Percentiles rank a stretch among this genome's conserved stretches.
These are phyloP conservation scores for Carduelis carduelis DNA, from an alignment of 2,797 vertebrate species.

Conservation along the genomic window DNA sequence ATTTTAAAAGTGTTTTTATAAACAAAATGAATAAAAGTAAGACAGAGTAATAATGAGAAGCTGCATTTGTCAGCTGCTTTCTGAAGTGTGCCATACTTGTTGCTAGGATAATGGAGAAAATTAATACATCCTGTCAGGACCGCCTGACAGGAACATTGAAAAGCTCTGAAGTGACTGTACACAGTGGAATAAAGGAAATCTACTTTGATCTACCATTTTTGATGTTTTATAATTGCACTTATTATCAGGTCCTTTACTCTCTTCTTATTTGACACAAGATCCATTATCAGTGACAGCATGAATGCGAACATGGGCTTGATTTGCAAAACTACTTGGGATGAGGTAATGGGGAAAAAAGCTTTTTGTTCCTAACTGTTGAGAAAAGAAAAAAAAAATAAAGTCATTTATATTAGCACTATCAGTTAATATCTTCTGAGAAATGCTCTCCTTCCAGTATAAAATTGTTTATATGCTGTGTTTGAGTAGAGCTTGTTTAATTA, in stretches of 20 bases:
- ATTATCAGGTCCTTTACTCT: slow-evolving; percentile 75
- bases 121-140: slow-evolving; percentile 73
- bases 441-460: slow-evolving; percentile 16
- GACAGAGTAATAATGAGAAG: slow-evolving; percentile 70
- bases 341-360: slow-evolving; percentile 61
- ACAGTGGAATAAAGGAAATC: slow-evolving; percentile 69
- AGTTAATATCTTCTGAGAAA: slow-evolving; percentile 20
- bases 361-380: slow-evolving; percentile 40
- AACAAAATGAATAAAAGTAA: slow-evolving; percentile 70
- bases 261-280: slow-evolving; percentile 75
- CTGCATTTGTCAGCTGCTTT: slow-evolving; percentile 66
- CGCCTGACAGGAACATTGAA: slow-evolving; percentile 66
- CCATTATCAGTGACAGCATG: slow-evolving; percentile 76
- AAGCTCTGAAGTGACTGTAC: slow-evolving; percentile 68
- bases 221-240: slow-evolving; percentile 78
- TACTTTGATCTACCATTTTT: slow-evolving; percentile 78
- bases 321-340: slow-evolving; percentile 71
- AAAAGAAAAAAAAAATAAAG: slow-evolving; percentile 32
- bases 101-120: slow-evolving; percentile 69
- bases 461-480: slow-evolving; percentile 38
- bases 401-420: slow-evolving; percentile 22
- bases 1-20: slow-evolving; percentile 61
- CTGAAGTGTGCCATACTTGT: slow-evolving; percentile 70
- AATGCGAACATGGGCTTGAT: slow-evolving; percentile 68
- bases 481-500: slow-evolving; percentile 56